Evolutionary conservation across 2,888 invertebrate species (phyloP).

Genomic region (Clostera curtula): DNA sequence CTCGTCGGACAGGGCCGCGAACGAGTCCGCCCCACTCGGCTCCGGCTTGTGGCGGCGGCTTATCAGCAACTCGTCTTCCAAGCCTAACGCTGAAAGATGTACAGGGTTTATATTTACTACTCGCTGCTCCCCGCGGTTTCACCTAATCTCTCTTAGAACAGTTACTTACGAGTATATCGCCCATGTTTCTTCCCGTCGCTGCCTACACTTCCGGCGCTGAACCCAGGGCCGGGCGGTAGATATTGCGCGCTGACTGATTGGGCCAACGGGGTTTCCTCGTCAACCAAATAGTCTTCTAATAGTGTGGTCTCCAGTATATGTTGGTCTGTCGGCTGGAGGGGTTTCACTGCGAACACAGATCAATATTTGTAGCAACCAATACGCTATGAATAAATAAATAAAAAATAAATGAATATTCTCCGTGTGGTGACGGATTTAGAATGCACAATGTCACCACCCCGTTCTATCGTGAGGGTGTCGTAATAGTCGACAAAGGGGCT

Average conservation of each 20-base stretch:
- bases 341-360: constrained; percentile 27
- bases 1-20: constrained; percentile 87
- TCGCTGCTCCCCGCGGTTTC: too few species aligned
- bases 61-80: constrained; percentile 28
- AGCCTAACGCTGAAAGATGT: constrained; percentile 18
- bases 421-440: too few species aligned
- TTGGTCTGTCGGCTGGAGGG: constrained; percentile 30
- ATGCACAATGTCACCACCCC: not conserved
- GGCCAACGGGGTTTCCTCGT: constrained; percentile 53
- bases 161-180: constrained; percentile 30
- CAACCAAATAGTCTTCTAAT: constrained; percentile 30
- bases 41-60: constrained; percentile 17
- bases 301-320: constrained; percentile 31
- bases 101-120: too few species aligned
- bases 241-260: constrained; percentile 38
- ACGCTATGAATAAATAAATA: too few species aligned
- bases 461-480: too few species aligned
- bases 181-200: constrained; percentile 16
- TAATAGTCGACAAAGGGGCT: too few species aligned
- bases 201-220: constrained; percentile 7
- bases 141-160: too few species aligned
- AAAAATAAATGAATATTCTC: too few species aligned
- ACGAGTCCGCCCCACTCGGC: constrained; percentile 66
- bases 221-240: constrained; percentile 8
- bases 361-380: too few species aligned